Conservation (phyloP, 2,113 vertebrate species). For the Sarotherodon lohbergeri region DNA sequence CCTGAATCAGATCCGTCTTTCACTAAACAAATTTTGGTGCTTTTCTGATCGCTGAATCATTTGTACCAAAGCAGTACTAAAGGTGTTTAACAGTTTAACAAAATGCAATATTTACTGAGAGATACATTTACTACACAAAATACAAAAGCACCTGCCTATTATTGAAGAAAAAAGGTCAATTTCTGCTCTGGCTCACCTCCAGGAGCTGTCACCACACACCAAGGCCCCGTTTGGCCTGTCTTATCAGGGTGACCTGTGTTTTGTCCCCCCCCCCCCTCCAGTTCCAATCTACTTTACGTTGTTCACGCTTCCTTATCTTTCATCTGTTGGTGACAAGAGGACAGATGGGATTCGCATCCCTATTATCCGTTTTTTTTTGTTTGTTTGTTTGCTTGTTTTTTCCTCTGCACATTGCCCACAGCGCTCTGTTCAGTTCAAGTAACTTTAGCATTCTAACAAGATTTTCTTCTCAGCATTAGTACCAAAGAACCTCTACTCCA, state of each 20-base stretch:
- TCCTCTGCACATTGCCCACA: neutral
- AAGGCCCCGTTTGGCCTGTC: neutral
- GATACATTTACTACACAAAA: neutral
- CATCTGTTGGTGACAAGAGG: neutral
- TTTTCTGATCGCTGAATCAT: neutral
- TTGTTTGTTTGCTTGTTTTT: neutral
- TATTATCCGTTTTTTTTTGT: neutral
- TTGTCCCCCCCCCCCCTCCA: neutral
- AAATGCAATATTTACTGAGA: neutral
- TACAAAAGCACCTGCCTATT: neutral
- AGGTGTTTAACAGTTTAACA: neutral
- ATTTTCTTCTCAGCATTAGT: neutral
- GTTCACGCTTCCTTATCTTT: conserved; percentile 11
- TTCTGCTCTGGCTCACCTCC: neutral
- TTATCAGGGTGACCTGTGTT: conserved; percentile 15
- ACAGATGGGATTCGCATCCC: conserved; percentile 22
- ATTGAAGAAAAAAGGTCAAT: neutral
- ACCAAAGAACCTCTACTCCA: neutral
- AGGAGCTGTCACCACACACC: neutral
- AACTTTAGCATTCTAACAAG: neutral
- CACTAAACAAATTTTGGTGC: neutral
- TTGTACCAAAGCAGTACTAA: neutral
- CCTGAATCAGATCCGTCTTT: neutral
- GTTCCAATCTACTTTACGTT: conserved; percentile 7
- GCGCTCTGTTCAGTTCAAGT: neutral